These are phyloP conservation scores for Alectoris magna DNA, from an alignment of 2,797 vertebrate genomes.

Conservation along the genomic window DNA sequence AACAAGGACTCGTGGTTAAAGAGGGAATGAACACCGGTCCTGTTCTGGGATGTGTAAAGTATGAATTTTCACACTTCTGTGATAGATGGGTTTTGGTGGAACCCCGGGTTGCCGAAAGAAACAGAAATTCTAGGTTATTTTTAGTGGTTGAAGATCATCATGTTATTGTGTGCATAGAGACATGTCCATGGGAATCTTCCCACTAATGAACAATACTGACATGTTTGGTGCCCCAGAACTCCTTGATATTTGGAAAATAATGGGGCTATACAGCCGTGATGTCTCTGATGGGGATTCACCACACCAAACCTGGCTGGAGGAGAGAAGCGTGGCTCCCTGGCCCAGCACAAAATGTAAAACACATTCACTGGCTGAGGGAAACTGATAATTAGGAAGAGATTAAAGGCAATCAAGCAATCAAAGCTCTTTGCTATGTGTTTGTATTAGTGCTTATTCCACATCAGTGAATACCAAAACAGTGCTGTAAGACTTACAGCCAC, in stretches of 20 bases:
- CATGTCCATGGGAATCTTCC: background rate
- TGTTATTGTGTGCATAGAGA: background rate
- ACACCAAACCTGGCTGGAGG: background rate
- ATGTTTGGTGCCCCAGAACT: background rate
- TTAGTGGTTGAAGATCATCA: background rate
- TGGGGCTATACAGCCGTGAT: background rate
- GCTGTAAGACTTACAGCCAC: background rate
- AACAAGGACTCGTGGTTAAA: background rate
- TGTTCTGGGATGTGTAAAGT: background rate
- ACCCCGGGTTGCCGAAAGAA: background rate
- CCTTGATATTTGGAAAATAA: background rate
- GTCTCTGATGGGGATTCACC: background rate
- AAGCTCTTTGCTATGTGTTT: background rate
- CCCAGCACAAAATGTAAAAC: background rate
- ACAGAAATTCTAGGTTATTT: background rate
- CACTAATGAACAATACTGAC: background rate
- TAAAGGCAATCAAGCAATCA: background rate
- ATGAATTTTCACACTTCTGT: background rate
- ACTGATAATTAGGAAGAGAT: conserved; percentile 29
- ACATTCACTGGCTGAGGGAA: background rate
- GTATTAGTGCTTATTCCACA: background rate
- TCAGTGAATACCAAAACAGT: background rate
- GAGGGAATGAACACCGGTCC: background rate
- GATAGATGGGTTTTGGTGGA: background rate
- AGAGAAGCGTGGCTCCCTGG: background rate